Conservation (phyloP, 2,113 vertebrate species). For the Tachuris rubrigastra region DNA sequence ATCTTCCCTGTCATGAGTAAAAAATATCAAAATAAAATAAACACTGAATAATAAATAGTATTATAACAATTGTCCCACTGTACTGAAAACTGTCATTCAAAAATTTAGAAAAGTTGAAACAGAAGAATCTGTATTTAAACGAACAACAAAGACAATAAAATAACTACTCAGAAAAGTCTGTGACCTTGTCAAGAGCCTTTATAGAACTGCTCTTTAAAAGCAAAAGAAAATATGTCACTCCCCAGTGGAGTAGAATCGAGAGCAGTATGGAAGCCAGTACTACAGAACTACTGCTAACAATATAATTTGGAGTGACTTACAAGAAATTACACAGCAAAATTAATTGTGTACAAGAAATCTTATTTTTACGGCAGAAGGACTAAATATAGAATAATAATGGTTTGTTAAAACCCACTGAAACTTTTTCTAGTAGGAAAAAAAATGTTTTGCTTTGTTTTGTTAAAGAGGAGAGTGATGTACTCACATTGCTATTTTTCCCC, state of each 20-base stretch:
- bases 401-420: background rate
- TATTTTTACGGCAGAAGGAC: background rate
- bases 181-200: background rate
- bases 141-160: background rate
- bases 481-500: background rate
- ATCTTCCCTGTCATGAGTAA: background rate
- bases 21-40: background rate
- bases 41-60: background rate
- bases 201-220: background rate
- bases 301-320: background rate
- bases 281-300: background rate
- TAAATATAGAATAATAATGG: background rate
- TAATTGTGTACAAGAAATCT: background rate
- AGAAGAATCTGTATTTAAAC: background rate
- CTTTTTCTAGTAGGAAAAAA: background rate
- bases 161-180: background rate
- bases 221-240: background rate
- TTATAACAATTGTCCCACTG: background rate
- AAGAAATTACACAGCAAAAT: background rate
- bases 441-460: background rate
- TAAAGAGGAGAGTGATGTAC: background rate
- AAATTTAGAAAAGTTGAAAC: background rate
- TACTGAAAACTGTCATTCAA: background rate
- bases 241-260: background rate
- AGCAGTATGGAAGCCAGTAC: background rate